Evolutionary conservation across 2,797 vertebrate genomes (phyloP).

Genomic region (Rhabdomys pumilio): DNA sequence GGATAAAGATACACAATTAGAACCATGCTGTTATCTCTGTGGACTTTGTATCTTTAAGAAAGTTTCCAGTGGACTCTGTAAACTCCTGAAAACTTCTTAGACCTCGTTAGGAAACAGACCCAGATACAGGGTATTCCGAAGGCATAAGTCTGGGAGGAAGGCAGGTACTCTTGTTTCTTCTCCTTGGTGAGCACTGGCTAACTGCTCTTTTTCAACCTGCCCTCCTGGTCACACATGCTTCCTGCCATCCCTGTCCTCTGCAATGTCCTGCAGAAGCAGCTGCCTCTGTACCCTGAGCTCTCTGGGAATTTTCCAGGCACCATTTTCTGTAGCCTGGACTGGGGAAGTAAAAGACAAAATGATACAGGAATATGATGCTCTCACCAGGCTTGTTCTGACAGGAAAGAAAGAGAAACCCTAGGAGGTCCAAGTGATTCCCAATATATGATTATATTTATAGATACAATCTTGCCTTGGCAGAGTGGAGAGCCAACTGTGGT

Average conservation of each 20-base stretch:
- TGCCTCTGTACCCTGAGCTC: slow-evolving; percentile 13
- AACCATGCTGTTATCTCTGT: background rate
- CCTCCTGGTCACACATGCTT: slow-evolving; percentile 51
- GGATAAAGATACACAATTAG: background rate
- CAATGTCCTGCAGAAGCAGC: slow-evolving; percentile 5
- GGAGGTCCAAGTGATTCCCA: slow-evolving; percentile 64
- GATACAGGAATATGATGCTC: slow-evolving; percentile 33
- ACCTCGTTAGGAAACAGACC: background rate
- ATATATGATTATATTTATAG: slow-evolving; percentile 67
- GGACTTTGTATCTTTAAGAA: slow-evolving; percentile 28
- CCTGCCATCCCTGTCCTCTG: slow-evolving; percentile 11
- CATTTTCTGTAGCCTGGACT: slow-evolving; percentile 62
- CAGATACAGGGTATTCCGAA: background rate
- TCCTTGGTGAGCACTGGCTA: slow-evolving; percentile 16
- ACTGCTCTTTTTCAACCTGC: slow-evolving; percentile 53
- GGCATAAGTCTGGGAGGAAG: slow-evolving; percentile 50
- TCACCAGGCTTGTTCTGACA: slow-evolving; percentile 40
- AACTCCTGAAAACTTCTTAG: background rate
- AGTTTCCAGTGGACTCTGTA: background rate
- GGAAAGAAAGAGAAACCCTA: slow-evolving; percentile 71
- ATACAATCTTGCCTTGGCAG: slow-evolving; percentile 70
- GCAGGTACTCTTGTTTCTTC: slow-evolving; percentile 54
- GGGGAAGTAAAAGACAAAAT: slow-evolving; percentile 36
- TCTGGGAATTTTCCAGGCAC: slow-evolving; percentile 64
- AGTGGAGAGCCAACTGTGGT: slow-evolving; percentile 62